phyloP scores from a whole-genome alignment of 2,797 vertebrate species.

The Spea hammondii region DNA sequence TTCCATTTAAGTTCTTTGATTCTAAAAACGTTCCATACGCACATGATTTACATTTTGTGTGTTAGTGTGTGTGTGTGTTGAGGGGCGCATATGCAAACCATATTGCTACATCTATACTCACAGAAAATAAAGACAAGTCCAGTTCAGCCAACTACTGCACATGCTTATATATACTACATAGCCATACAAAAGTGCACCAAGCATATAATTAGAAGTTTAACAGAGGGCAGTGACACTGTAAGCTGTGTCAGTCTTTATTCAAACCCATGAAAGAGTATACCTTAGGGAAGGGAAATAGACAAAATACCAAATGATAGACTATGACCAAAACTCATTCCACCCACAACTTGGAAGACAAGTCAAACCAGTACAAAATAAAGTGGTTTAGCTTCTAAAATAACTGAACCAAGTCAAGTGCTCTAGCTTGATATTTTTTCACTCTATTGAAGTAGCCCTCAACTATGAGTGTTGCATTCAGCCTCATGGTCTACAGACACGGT shows the following conservation, averaged over 20 bases:
- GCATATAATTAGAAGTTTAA: conserved; percentile 6
- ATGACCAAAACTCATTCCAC: conserved; percentile 1
- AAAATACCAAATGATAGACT: neutral
- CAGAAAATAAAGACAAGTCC: too few species aligned
- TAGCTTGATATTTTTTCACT: conserved; percentile 3
- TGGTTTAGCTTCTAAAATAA: neutral
- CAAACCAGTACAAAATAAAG: conserved; percentile 8
- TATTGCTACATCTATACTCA: too few species aligned
- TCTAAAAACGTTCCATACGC: too few species aligned
- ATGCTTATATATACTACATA: neutral
- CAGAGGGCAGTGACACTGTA: neutral
- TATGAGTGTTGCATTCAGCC: neutral
- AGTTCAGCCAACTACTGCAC: neutral
- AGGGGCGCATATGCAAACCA: too few species aligned
- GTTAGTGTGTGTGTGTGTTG: too few species aligned
- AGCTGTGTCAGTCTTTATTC: neutral
- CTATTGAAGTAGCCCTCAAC: neutral
- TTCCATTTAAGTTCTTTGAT: too few species aligned
- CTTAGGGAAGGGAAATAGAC: neutral
- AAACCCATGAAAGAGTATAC: conserved; percentile 6
- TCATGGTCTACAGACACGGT: neutral
- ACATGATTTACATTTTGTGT: too few species aligned
- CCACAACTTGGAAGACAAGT: conserved; percentile 13
- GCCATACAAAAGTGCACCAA: neutral
- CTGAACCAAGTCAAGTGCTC: neutral